A percentile compares a stretch with the other conserved stretches of the same genome.
phyloP scores from a whole-genome alignment of 2,113 vertebrate species.

The Anguilla rostrata region DNA sequence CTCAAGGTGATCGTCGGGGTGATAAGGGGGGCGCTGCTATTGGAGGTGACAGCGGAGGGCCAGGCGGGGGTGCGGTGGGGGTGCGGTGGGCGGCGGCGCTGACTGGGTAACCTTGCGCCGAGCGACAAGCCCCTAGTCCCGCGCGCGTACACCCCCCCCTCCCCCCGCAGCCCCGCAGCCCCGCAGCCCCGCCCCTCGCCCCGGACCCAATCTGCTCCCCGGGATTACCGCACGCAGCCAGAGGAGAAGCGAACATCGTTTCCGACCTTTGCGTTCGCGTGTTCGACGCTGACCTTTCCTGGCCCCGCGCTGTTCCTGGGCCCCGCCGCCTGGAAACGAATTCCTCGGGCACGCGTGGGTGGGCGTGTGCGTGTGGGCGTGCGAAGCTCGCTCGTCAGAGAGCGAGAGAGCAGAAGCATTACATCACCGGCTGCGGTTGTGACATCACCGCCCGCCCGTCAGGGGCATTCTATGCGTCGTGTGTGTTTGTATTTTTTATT shows the following conservation, averaged over 20 bases:
- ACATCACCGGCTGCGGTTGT: slow-evolving; percentile 20
- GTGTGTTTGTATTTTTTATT: slow-evolving; percentile 27
- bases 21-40: slow-evolving; percentile 73
- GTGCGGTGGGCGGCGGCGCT: slow-evolving; percentile 60
- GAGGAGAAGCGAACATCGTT: slow-evolving; percentile 76
- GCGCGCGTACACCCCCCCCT: slow-evolving; percentile 52
- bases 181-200: slow-evolving; percentile 36
- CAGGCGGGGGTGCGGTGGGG: slow-evolving; percentile 40
- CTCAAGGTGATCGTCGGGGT: slow-evolving; percentile 73
- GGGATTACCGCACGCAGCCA: slow-evolving; percentile 69
- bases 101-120: slow-evolving; percentile 64
- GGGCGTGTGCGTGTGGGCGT: not conserved
- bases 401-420: not conserved
- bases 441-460: slow-evolving; percentile 54
- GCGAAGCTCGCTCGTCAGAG: not conserved
- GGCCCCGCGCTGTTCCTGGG: slow-evolving; percentile 46
- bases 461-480: slow-evolving; percentile 22
- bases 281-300: slow-evolving; percentile 75
- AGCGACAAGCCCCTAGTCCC: slow-evolving; percentile 57
- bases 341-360: slow-evolving; percentile 25
- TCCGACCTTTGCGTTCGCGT: slow-evolving; percentile 75
- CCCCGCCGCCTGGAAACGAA: slow-evolving; percentile 43
- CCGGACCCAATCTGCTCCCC: slow-evolving; percentile 69
- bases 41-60: slow-evolving; percentile 71
- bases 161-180: slow-evolving; percentile 43